These are phyloP conservation scores for Rhipidura dahli DNA, from an alignment of 2,113 vertebrate species.

Conservation along the genomic window DNA sequence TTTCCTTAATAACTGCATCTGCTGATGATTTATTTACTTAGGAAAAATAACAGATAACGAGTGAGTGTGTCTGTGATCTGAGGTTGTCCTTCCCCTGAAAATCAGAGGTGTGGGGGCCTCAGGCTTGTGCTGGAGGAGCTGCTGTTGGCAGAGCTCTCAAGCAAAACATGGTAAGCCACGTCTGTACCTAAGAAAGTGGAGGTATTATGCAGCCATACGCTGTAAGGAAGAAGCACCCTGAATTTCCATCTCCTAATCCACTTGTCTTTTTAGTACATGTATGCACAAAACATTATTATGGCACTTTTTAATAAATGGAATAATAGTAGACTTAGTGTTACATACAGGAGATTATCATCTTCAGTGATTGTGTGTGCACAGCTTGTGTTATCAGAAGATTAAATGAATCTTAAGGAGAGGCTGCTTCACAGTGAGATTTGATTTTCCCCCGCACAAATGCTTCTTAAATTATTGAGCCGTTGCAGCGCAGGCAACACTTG, in stretches of 20 bases:
- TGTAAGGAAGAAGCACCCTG: not conserved
- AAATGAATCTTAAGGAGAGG: slow-evolving; percentile 32
- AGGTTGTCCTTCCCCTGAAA: not conserved
- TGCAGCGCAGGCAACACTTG: not conserved
- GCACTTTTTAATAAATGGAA: slow-evolving; percentile 40
- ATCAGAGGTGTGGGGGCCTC: not conserved
- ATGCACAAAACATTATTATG: not conserved
- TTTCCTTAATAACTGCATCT: not conserved
- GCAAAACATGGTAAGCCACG: not conserved
- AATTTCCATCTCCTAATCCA: slow-evolving; percentile 21
- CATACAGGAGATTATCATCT: slow-evolving; percentile 42
- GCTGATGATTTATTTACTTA: slow-evolving; percentile 11
- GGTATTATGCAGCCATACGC: not conserved
- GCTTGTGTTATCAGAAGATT: slow-evolving; percentile 46
- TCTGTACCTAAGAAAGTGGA: not conserved
- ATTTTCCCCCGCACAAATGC: not conserved
- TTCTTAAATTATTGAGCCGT: not conserved
- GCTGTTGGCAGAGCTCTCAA: not conserved
- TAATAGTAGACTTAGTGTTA: slow-evolving; percentile 42
- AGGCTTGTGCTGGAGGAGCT: not conserved
- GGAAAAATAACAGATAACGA: not conserved
- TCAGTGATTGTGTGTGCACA: slow-evolving; percentile 23
- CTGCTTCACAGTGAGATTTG: slow-evolving; percentile 3
- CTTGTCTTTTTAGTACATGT: slow-evolving; percentile 24
- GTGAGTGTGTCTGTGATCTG: not conserved